phyloP scores from a whole-genome alignment of 2,888 invertebrate species.

The Apotomis capreana region DNA sequence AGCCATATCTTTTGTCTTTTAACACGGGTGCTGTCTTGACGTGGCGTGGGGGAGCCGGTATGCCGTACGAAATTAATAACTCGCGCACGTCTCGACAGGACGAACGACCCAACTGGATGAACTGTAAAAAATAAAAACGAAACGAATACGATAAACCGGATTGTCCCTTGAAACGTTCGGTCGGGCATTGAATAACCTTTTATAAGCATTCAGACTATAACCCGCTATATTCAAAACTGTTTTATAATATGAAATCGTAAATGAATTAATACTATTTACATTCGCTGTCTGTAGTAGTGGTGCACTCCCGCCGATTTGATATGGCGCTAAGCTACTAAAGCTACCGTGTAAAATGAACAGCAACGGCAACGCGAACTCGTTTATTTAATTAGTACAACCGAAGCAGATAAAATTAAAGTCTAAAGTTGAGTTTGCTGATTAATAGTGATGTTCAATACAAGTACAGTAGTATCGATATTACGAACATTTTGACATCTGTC shows the following conservation, averaged over 20 bases:
- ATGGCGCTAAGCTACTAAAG: conserved; percentile 16
- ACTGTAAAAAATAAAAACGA: conserved; percentile 24
- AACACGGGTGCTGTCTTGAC: conserved; percentile 43
- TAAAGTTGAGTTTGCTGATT: conserved; percentile 40
- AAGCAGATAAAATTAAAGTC: conserved; percentile 40
- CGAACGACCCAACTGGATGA: conserved; percentile 31
- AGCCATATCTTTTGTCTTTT: conserved; percentile 58
- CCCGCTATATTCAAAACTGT: conserved; percentile 19
- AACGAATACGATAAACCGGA: conserved; percentile 37
- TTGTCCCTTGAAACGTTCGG: conserved; percentile 20
- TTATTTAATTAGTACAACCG: conserved; percentile 39
- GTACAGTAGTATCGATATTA: conserved; percentile 7
- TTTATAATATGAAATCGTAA: not conserved
- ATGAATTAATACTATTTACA: conserved; percentile 4
- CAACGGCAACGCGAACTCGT: conserved; percentile 16
- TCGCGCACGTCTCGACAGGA: conserved; percentile 35
- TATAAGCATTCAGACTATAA: conserved; percentile 16
- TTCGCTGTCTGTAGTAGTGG: not conserved
- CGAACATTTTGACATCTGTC: conserved; percentile 16
- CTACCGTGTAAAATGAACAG: conserved; percentile 25
- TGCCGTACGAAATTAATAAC: conserved; percentile 43
- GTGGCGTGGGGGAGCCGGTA: conserved; percentile 48
- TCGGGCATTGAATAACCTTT: conserved; percentile 10
- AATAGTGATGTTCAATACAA: conserved; percentile 23
- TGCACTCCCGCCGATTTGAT: conserved; percentile 13